A percentile compares a stretch with the other conserved stretches of the same genome.
Conservation (phyloP, 2,888 invertebrate genomes). For the Zhuqinia jingwanae region DNA sequence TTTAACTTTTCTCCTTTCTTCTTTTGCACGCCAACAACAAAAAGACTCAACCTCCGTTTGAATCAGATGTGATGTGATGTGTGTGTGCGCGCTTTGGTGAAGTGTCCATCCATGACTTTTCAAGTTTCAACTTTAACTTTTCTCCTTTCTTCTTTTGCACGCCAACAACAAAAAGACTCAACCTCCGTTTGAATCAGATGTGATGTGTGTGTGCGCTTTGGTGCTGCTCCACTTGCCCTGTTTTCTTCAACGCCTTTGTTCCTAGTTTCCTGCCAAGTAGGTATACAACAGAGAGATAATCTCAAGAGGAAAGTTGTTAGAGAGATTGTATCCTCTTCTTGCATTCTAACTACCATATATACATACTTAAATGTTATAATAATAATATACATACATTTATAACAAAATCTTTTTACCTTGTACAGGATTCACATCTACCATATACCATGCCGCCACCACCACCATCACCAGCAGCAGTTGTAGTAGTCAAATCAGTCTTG, state of each 20-base stretch:
- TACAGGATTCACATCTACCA: no score
- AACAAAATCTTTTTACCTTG: no score
- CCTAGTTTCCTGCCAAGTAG: not conserved
- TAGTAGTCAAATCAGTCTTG: no score
- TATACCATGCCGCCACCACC: no score
- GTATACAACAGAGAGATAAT: conserved; percentile 32
- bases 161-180: not conserved
- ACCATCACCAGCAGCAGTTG: no score
- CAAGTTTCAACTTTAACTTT: conserved; percentile 38
- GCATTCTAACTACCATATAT: not conserved
- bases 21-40: not conserved
- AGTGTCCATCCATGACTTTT: conserved; percentile 63
- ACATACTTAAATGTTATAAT: not conserved
- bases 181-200: conserved; percentile 14
- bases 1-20: conserved; percentile 15
- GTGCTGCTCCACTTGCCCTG: not conserved
- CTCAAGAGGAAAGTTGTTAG: conserved; percentile 52
- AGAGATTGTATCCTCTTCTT: conserved; percentile 38
- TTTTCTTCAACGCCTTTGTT: conserved; percentile 21
- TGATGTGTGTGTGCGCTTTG: no score
- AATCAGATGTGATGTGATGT: conserved; percentile 35
- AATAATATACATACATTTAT: not conserved
- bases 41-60: not conserved
- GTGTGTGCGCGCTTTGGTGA: no score
- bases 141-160: not conserved